Evolutionary conservation across 1,140 invertebrate species (phyloP).

Genomic region (Drosophila bipectinata): DNA sequence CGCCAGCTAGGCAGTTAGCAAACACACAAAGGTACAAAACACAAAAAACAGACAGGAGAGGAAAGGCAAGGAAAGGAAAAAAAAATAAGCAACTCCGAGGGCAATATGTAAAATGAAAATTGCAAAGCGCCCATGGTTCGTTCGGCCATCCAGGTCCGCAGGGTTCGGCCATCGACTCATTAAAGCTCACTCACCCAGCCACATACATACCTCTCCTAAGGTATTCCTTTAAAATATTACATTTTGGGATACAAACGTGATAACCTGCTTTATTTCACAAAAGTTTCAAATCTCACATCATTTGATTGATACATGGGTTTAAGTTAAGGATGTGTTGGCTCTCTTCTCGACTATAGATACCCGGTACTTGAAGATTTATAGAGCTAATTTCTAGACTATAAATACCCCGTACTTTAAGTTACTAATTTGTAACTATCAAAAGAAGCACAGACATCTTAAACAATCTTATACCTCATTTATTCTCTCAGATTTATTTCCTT

Average conservation of each 20-base stretch:
- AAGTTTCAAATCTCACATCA: neutral
- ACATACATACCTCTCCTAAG: neutral
- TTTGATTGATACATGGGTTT: neutral
- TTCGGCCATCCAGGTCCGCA: slow-evolving; percentile 25
- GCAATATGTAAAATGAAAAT: slow-evolving; percentile 80
- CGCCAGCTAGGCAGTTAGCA: slow-evolving; percentile 54
- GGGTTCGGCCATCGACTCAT: slow-evolving; percentile 29
- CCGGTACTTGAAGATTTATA: no score
- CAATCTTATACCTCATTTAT: no score
- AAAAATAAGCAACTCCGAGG: slow-evolving; percentile 72
- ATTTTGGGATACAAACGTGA: neutral
- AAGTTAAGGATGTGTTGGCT: neutral
- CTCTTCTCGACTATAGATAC: neutral
- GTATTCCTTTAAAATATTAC: neutral
- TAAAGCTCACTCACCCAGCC: slow-evolving; percentile 1
- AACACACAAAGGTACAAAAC: slow-evolving; percentile 50
- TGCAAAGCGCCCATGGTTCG: slow-evolving; percentile 44
- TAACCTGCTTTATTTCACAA: neutral
- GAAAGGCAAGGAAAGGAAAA: neutral
- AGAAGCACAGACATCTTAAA: no score
- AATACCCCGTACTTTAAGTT: no score
- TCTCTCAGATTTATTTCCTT: neutral
- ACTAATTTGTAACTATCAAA: no score
- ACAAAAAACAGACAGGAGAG: neutral
- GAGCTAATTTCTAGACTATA: no score